A percentile compares a stretch with the other conserved stretches of the same genome.
phyloP scores from a whole-genome alignment of 2,888 invertebrate genomes.

The Glaucopsyche alexis region DNA sequence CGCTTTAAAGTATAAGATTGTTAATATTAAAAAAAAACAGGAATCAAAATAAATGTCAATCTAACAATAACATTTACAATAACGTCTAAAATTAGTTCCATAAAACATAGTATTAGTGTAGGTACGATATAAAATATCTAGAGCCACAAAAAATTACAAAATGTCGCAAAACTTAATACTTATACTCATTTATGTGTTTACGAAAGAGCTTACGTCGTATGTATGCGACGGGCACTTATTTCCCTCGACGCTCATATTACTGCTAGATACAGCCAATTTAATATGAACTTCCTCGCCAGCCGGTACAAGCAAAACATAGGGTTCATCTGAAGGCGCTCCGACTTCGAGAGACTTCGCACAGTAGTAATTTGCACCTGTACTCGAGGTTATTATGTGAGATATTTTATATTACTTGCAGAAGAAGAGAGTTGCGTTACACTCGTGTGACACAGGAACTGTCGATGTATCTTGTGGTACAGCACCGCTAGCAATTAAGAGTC shows the following conservation, averaged over 20 bases:
- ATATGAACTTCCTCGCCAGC: constrained; percentile 51
- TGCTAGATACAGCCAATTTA: constrained; percentile 60
- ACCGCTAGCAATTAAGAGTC: too few species aligned
- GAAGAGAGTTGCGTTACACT: neutral
- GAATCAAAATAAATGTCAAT: too few species aligned
- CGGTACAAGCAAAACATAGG: constrained; percentile 45
- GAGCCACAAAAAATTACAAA: constrained; percentile 7
- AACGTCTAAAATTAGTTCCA: too few species aligned
- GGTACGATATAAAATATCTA: constrained; percentile 8
- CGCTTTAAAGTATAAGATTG: too few species aligned
- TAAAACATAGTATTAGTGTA: neutral
- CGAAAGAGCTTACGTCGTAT: constrained; percentile 43
- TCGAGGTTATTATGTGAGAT: constrained; percentile 69
- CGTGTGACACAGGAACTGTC: too few species aligned
- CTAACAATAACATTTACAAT: too few species aligned
- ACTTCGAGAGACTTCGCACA: constrained; percentile 57
- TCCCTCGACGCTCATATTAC: constrained; percentile 70
- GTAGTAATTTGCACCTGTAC: constrained; percentile 74
- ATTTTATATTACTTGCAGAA: constrained; percentile 56
- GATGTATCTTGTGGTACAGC: too few species aligned
- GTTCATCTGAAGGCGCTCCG: constrained; percentile 38
- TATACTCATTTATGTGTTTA: constrained; percentile 40
- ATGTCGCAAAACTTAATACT: constrained; percentile 34
- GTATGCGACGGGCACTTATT: constrained; percentile 59
- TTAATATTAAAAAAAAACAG: too few species aligned